Percentiles rank a stretch among this genome's conserved stretches.
Evolutionary conservation across 2,113 vertebrate species (phyloP).

Genomic region (Rhea pennata): DNA sequence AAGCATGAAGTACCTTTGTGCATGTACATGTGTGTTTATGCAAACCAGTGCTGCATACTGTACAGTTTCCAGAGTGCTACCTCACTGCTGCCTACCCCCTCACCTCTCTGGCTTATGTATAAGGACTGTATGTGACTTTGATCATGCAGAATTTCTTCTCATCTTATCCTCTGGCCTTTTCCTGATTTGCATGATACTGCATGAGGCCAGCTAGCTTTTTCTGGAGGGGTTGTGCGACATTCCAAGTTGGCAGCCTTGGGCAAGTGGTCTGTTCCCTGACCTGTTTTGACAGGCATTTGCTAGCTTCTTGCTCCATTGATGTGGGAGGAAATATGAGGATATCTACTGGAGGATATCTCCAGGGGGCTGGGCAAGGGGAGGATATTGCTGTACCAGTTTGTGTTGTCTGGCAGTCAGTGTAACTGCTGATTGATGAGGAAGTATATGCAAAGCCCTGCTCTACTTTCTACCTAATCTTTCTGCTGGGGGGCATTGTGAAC

Average conservation of each 20-base stretch:
- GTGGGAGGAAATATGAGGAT: not conserved
- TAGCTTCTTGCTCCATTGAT: not conserved
- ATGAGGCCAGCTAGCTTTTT: not conserved
- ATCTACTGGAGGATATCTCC: not conserved
- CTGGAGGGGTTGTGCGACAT: constrained; percentile 30
- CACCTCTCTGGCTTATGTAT: rapidly evolving
- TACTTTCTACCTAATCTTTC: not conserved
- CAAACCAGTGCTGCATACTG: not conserved
- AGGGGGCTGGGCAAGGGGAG: not conserved
- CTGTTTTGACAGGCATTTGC: not conserved
- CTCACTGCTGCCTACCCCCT: not conserved
- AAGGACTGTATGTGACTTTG: not conserved
- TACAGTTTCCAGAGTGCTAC: not conserved
- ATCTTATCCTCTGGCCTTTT: not conserved
- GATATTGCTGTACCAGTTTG: not conserved
- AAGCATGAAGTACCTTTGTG: not conserved
- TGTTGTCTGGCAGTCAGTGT: not conserved
- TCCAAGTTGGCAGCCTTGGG: not conserved
- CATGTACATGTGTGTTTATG: not conserved
- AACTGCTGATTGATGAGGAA: not conserved
- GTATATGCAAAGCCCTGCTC: not conserved
- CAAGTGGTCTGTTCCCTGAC: not conserved
- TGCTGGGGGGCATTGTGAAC: not conserved
- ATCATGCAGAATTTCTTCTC: not conserved
- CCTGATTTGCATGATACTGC: not conserved